Evolutionary conservation across 2,113 vertebrate genomes (phyloP).

Genomic region (Hyaena hyaena): DNA sequence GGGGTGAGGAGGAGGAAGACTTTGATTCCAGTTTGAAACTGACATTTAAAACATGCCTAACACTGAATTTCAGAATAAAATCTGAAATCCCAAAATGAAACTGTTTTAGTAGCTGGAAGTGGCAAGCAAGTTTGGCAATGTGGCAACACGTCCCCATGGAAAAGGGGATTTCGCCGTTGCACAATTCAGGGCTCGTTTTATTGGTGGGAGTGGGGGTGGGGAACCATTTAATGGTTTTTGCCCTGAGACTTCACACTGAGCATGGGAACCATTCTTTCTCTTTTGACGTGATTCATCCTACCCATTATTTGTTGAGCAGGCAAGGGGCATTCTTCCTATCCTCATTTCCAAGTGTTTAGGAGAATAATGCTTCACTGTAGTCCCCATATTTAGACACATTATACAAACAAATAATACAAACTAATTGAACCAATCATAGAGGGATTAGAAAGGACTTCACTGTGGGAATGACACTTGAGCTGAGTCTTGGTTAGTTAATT

Average conservation of each 20-base stretch:
- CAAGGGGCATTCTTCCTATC: not conserved
- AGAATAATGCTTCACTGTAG: not conserved
- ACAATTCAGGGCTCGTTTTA: not conserved
- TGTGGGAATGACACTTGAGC: not conserved
- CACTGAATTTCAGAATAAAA: not conserved
- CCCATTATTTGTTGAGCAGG: not conserved
- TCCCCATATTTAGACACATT: not conserved
- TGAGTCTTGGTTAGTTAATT: not conserved
- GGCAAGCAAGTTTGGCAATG: not conserved
- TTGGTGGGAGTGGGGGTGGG: accelerated
- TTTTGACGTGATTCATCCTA: not conserved
- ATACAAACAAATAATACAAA: not conserved
- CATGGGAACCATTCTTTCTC: not conserved
- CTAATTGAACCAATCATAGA: not conserved
- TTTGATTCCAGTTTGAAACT: not conserved
- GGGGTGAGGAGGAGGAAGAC: not conserved
- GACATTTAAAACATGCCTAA: not conserved
- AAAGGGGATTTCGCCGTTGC: not conserved
- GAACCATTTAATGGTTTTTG: not conserved
- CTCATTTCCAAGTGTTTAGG: not conserved
- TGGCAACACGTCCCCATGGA: not conserved
- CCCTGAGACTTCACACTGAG: not conserved
- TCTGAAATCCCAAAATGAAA: not conserved
- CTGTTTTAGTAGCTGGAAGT: not conserved
- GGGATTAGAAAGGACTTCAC: not conserved